Conservation (phyloP, 92 coral and sea anemone species). For the Paramuricea clavata region DNA sequence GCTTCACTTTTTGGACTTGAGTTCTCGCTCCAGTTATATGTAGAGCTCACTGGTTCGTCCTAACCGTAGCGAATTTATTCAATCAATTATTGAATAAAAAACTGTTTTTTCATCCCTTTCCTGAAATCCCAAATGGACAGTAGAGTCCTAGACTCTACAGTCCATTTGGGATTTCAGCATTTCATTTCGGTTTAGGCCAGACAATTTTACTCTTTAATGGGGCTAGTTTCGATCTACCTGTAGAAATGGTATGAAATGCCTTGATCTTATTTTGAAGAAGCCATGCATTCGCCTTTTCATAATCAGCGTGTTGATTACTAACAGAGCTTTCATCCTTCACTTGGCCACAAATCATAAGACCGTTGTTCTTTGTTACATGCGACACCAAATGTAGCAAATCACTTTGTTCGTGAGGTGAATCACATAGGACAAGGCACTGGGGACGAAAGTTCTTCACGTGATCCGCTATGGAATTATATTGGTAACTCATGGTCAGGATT, state of each 20-base stretch:
- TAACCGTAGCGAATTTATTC: no score
- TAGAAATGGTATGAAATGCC: conserved; percentile 84
- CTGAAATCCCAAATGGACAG: no score
- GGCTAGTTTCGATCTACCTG: conserved; percentile 64
- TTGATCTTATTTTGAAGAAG: conserved; percentile 78
- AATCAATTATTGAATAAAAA: no score
- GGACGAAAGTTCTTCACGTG: conserved; percentile 99
- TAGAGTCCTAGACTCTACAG: no score
- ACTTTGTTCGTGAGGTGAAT: conserved; percentile 82
- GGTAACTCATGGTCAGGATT: conserved; percentile 90
- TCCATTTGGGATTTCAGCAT: no score
- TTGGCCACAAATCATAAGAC: conserved; percentile 95
- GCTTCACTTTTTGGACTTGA: no score
- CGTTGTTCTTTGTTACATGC: conserved; percentile 90
- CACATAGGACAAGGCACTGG: conserved; percentile 94
- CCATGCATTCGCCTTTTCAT: conserved; percentile 74
- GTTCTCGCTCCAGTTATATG: no score
- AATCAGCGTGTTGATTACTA: conserved; percentile 48
- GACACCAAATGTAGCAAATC: conserved; percentile 91
- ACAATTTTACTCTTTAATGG: no score
- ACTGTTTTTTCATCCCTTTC: no score
- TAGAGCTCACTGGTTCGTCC: no score
- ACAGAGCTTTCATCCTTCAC: conserved; percentile 73
- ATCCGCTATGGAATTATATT: conserved; percentile 88
- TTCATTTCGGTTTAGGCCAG: no score